These are phyloP conservation scores for Prolemur simus DNA, from an alignment of 2,113 vertebrate species.

Conservation along the genomic window DNA sequence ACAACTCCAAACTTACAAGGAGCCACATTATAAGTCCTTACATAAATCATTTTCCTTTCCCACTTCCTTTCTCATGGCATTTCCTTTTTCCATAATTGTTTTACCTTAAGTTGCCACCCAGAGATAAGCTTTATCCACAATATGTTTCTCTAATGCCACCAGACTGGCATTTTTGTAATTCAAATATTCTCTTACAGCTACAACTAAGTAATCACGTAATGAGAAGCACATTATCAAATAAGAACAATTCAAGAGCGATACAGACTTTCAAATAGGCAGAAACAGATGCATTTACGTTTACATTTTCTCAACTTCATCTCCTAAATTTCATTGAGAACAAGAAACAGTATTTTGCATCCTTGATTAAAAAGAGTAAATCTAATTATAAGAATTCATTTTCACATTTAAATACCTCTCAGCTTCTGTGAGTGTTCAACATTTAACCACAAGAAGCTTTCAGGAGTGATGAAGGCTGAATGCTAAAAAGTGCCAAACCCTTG, in stretches of 20 bases:
- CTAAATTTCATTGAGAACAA: constrained; percentile 71
- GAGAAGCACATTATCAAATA: constrained; percentile 68
- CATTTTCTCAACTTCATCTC: constrained; percentile 58
- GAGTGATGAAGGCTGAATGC: constrained; percentile 62
- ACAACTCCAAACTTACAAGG: constrained; percentile 55
- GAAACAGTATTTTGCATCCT: constrained; percentile 75
- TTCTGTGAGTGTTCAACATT: constrained; percentile 62
- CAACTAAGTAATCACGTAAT: constrained; percentile 64
- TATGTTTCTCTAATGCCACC: constrained; percentile 41
- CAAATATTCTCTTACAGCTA: constrained; percentile 59
- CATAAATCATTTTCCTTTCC: constrained; percentile 62
- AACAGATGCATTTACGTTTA: constrained; percentile 66
- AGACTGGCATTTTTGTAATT: constrained; percentile 66
- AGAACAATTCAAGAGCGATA: constrained; percentile 62
- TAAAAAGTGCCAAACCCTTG: constrained; percentile 49
- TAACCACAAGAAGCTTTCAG: constrained; percentile 66
- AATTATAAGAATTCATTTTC: constrained; percentile 80
- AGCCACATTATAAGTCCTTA: constrained; percentile 43
- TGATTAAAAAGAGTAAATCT: constrained; percentile 81
- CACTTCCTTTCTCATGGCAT: constrained; percentile 42
- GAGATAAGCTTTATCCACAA: constrained; percentile 46
- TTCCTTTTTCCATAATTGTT: constrained; percentile 62
- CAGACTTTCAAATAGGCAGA: constrained; percentile 65
- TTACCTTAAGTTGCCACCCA: constrained; percentile 39
- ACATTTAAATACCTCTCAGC: constrained; percentile 78